Conservation (phyloP, 2,888 invertebrate genomes). For the Drosophila anceps region DNA sequence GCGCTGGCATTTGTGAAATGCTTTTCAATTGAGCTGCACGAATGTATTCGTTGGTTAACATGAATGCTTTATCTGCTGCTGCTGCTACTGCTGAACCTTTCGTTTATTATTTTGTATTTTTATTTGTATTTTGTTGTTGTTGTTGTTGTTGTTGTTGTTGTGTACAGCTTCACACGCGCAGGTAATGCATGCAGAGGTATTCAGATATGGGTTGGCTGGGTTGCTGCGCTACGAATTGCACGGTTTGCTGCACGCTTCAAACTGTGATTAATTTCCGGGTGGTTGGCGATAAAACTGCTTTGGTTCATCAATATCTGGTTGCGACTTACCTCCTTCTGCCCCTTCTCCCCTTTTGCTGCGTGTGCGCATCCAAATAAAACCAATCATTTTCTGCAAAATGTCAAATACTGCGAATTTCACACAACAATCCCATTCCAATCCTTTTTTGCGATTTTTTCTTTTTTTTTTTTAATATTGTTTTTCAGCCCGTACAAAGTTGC, state of each 20-base stretch:
- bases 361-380: slow-evolving; percentile 63
- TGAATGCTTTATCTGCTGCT: slow-evolving; percentile 6
- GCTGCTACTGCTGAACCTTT: background rate
- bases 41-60: background rate
- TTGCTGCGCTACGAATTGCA: slow-evolving; percentile 34
- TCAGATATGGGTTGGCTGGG: background rate
- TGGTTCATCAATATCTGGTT: slow-evolving; percentile 68
- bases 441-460: background rate
- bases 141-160: background rate
- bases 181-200: slow-evolving; percentile 22
- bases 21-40: slow-evolving; percentile 15
- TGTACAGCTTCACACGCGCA: background rate
- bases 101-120: slow-evolving; percentile 1
- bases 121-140: background rate
- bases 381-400: slow-evolving; percentile 63
- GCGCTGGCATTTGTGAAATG: slow-evolving; percentile 17
- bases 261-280: slow-evolving; percentile 68
- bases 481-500: slow-evolving; percentile 45
- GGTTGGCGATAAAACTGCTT: slow-evolving; percentile 69
- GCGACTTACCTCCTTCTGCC: slow-evolving; percentile 29
- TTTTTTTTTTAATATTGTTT: slow-evolving; percentile 8
- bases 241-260: slow-evolving; percentile 58
- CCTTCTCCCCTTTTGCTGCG: slow-evolving; percentile 30
- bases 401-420: slow-evolving; percentile 52
- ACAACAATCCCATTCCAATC: slow-evolving; percentile 16